Percentiles rank a stretch among this genome's conserved stretches.
Evolutionary conservation across 2,113 vertebrate genomes (phyloP).

Genomic region (Macaca nemestrina): DNA sequence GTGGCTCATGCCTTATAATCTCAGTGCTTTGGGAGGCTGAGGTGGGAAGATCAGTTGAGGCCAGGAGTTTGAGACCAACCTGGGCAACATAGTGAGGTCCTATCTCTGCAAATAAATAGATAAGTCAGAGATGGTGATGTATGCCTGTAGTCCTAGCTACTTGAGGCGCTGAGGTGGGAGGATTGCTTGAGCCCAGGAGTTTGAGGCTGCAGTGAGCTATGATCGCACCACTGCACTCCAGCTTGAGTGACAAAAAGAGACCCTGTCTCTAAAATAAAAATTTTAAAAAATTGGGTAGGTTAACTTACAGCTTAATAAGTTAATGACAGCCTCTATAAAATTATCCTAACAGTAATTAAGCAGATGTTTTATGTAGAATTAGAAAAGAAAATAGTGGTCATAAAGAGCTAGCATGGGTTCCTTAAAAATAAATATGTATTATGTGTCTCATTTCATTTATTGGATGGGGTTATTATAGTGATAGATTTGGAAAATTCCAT

Average conservation of each 20-base stretch:
- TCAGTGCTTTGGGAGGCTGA: not conserved
- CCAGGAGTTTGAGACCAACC: not conserved
- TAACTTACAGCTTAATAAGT: not conserved
- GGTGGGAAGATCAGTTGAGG: not conserved
- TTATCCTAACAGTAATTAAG: not conserved
- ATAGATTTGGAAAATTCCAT: not conserved
- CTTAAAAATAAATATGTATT: not conserved
- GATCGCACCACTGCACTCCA: not conserved
- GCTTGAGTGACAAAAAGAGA: not conserved
- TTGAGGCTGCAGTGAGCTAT: not conserved
- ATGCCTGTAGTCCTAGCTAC: not conserved
- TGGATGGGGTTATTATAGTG: not conserved
- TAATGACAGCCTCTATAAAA: not conserved
- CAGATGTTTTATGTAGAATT: not conserved
- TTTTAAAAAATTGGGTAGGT: not conserved
- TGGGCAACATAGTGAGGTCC: not conserved
- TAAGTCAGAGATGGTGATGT: not conserved
- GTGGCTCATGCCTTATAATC: not conserved
- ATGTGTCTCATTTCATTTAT: conserved; percentile 26
- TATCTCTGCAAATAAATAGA: not conserved
- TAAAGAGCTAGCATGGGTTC: not conserved
- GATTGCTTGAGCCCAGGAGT: not conserved
- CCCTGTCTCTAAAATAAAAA: not conserved
- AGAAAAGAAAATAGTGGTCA: not conserved
- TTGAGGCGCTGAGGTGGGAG: not conserved